These are phyloP conservation scores for Corydoras maculifer DNA, from an alignment of 2,113 vertebrate species.

Conservation along the genomic window DNA sequence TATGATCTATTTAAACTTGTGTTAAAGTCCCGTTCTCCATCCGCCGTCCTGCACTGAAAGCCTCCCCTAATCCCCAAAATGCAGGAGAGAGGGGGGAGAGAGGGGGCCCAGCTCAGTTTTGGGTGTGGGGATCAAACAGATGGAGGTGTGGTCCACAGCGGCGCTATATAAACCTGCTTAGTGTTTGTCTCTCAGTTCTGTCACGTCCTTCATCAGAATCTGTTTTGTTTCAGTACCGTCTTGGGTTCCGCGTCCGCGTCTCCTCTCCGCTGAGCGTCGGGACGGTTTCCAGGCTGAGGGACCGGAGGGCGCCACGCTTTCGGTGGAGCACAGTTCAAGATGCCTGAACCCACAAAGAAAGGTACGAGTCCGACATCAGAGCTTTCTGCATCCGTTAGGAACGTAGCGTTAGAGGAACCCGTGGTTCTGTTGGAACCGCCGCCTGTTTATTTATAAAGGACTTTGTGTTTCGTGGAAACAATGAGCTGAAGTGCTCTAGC, in stretches of 20 bases:
- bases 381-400: no score
- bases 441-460: no score
- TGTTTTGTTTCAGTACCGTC: neutral
- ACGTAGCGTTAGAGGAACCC: no score
- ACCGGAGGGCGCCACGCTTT: slow-evolving; percentile 32
- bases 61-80: slow-evolving; percentile 33
- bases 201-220: slow-evolving; percentile 37
- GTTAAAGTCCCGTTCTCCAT: neutral
- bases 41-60: slow-evolving; percentile 9
- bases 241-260: neutral
- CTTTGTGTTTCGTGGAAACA: neutral
- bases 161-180: slow-evolving; percentile 63
- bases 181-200: slow-evolving; percentile 57
- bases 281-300: slow-evolving; percentile 12
- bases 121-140: slow-evolving; percentile 34
- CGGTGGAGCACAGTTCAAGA: slow-evolving; percentile 59
- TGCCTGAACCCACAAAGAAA: slow-evolving; percentile 75
- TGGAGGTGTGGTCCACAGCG: slow-evolving; percentile 59
- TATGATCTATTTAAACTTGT: neutral
- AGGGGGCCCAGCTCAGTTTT: slow-evolving; percentile 23
- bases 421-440: no score
- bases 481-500: slow-evolving; percentile 3
- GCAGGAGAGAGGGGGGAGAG: neutral
- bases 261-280: slow-evolving; percentile 2
- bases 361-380: slow-evolving; percentile 48